Base-by-base conservation (phyloP, 2,113 vertebrate species). In the Phoxinus phoxinus region DNA sequence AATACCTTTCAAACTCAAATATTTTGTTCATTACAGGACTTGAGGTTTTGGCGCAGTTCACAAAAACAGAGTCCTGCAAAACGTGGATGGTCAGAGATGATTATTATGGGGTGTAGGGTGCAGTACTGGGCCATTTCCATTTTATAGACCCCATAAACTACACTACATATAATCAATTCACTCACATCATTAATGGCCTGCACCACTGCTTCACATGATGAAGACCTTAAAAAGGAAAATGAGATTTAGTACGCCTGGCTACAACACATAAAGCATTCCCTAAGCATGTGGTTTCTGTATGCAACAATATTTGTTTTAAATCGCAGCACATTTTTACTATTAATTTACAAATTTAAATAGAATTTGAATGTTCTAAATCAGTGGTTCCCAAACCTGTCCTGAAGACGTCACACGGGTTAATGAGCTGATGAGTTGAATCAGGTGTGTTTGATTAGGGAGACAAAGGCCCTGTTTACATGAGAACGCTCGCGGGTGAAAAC, bases 1-100 rank as follows among this genome's bases (percentile, higher is more conserved):
- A 53, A 35, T 91, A 94, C 94, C 93, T 94, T 79, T 95, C 94
- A 92, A 93, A 94, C 89, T 95, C 94, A 90, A 94, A 95, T 81
- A 93, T 88, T 88, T 93, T 94, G 86, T 87, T 93, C 37, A 91
- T 86, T 25, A 53, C 65, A 8, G 87, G 87, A 73, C 85, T 88
- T 23, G 92, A 93, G 0, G 88, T 51, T 87, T 90, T 95, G 4
- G 84, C 6, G 69, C 92, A 91, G 37, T 93, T 94, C 71, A 94
- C 94, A 79, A 92, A 56, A 85, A 95, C 87, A 0, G 92, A 91
- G 84, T 95, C 94, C 94, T 95, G 85, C 23, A 79, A 76, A 85
- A 32, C 84, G 37, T 56, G 69, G n/a, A 75, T 1, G 0, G 41
- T 35, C 15, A n/a, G 56, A 41, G 48, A 61, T 32, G 13, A 65